Conservation (phyloP, 2,888 invertebrate species). For the Anaspis maculata region DNA sequence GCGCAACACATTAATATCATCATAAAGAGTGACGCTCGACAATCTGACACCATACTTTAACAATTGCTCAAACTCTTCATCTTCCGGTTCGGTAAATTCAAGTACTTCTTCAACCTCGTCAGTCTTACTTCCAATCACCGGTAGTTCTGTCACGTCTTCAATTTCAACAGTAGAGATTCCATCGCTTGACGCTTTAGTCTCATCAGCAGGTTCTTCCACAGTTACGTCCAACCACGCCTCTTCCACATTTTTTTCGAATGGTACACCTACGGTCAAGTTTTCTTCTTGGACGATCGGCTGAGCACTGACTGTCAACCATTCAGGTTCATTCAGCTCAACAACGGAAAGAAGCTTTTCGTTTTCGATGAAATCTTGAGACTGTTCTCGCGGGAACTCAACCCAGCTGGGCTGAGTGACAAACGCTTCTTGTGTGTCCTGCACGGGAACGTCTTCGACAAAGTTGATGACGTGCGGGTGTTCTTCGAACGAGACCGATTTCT, state of each 20-base stretch:
- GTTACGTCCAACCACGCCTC: slow-evolving; percentile 9
- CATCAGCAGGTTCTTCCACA: background rate
- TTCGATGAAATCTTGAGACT: slow-evolving; percentile 2
- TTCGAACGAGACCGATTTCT: slow-evolving; percentile 35
- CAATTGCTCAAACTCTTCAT: slow-evolving; percentile 28
- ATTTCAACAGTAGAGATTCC: too few relatives aligned
- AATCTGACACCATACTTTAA: background rate
- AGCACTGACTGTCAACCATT: too few relatives aligned
- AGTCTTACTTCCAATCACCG: background rate
- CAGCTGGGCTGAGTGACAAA: too few relatives aligned
- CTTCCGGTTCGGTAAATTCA: slow-evolving; percentile 9
- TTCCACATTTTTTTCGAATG: too few relatives aligned
- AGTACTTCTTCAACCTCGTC: background rate
- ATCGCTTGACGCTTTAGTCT: background rate
- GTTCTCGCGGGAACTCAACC: too few relatives aligned
- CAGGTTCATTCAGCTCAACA: slow-evolving; percentile 1
- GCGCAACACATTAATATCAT: too few relatives aligned
- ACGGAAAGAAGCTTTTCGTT: slow-evolving; percentile 7
- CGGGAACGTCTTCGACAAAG: slow-evolving; percentile 15
- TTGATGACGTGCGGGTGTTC: slow-evolving; percentile 32
- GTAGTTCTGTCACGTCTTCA: background rate
- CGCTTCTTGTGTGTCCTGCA: slow-evolving; percentile 14
- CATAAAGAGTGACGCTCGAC: background rate
- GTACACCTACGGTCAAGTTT: slow-evolving; percentile 1
- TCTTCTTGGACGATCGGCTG: too few relatives aligned